A percentile compares a stretch with the other conserved stretches of the same genome.
These are phyloP conservation scores for Platynereis dumerilii DNA, from an alignment of 2,888 invertebrate genomes.

Conservation along the genomic window DNA sequence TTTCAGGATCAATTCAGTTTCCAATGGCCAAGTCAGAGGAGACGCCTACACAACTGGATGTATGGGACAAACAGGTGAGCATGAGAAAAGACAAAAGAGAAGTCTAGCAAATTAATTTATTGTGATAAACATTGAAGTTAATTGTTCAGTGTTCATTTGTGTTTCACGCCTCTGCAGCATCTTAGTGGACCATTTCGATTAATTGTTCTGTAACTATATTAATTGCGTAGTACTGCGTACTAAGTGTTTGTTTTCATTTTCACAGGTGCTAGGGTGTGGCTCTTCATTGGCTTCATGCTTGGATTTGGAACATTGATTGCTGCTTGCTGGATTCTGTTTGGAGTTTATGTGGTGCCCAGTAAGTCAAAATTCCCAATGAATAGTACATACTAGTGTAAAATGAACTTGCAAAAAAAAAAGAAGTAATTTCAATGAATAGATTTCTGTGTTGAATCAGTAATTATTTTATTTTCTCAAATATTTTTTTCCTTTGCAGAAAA, in stretches of 20 bases:
- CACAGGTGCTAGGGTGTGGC: conserved; percentile 84
- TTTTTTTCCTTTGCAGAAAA: conserved; percentile 37
- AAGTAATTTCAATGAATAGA: too few relatives aligned
- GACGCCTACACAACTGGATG: conserved; percentile 85
- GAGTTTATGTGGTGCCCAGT: conserved; percentile 71
- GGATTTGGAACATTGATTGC: conserved; percentile 96
- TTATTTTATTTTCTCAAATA: too few relatives aligned
- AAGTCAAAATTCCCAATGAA: too few relatives aligned
- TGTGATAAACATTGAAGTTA: too few relatives aligned
- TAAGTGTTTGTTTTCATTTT: conserved; percentile 27
- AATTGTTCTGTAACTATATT: too few relatives aligned
- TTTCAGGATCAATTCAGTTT: conserved; percentile 87
- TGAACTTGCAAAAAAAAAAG: neutral
- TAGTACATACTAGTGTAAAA: neutral
- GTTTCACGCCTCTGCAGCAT: too few relatives aligned
- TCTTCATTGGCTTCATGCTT: conserved; percentile 94
- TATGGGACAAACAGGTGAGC: conserved; percentile 78
- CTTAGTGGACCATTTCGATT: too few relatives aligned
- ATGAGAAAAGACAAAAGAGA: neutral
- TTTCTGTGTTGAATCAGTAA: too few relatives aligned
- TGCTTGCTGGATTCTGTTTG: conserved; percentile 94
- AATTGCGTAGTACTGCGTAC: too few relatives aligned
- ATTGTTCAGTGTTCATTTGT: too few relatives aligned
- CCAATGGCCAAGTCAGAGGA: conserved; percentile 81
- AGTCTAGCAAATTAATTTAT: neutral